Percentiles rank a stretch among this genome's conserved stretches.
These are phyloP conservation scores for Pammene aurita DNA, from an alignment of 2,888 invertebrate genomes.

Conservation along the genomic window DNA sequence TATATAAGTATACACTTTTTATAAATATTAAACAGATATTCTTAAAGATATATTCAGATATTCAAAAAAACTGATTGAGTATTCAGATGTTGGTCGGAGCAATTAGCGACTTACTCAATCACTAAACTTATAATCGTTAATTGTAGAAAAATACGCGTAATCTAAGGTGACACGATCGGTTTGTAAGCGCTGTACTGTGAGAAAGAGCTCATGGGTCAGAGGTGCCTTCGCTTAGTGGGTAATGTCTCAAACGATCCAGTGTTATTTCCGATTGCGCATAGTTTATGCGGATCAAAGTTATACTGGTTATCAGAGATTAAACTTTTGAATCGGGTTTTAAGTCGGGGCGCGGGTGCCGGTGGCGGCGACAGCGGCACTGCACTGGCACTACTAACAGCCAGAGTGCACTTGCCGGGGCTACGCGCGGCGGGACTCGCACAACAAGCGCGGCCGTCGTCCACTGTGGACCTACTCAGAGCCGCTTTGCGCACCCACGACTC, in stretches of 20 bases:
- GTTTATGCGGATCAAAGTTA: not conserved
- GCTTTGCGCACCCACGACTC: constrained; percentile 69
- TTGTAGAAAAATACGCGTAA: too few relatives aligned
- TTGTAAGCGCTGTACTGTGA: not conserved
- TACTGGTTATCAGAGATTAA: not conserved
- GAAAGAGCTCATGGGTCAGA: not conserved
- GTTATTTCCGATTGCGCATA: not conserved
- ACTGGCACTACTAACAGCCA: constrained; percentile 50
- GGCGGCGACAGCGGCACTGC: constrained; percentile 41
- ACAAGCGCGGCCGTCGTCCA: constrained; percentile 74
- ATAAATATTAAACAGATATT: too few relatives aligned
- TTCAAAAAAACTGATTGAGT: too few relatives aligned
- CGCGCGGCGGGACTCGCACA: constrained; percentile 63
- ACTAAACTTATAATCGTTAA: too few relatives aligned
- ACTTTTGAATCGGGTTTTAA: not conserved
- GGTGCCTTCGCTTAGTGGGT: too few relatives aligned
- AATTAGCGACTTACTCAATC: too few relatives aligned
- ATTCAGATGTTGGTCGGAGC: too few relatives aligned
- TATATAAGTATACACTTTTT: too few relatives aligned
- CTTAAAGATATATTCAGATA: too few relatives aligned
- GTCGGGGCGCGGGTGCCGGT: constrained; percentile 47
- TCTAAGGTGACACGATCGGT: not conserved
- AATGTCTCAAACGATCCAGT: not conserved
- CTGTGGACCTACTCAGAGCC: constrained; percentile 70
- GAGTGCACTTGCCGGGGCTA: constrained; percentile 58